Evolutionary conservation across 2,888 invertebrate genomes (phyloP).

Genomic region (Heteromurus nitidus): DNA sequence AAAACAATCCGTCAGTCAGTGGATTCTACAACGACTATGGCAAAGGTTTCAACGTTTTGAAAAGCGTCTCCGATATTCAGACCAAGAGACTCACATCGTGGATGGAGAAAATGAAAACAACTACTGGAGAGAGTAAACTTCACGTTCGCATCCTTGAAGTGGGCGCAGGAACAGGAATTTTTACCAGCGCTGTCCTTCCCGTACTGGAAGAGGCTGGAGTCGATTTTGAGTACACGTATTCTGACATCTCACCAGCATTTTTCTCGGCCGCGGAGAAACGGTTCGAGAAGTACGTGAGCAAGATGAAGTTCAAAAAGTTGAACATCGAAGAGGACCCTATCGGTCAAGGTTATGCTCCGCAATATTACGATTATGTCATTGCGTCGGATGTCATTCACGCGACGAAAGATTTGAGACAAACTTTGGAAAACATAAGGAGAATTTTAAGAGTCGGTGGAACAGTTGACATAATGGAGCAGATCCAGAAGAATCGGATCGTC

Average conservation of each 20-base stretch:
- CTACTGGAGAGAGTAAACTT: background rate
- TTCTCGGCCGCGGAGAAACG: conserved; percentile 22
- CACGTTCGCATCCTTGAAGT: conserved; percentile 32
- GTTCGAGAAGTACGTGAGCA: conserved; percentile 14
- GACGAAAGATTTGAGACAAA: conserved; percentile 36
- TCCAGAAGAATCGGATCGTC: background rate
- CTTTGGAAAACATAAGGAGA: conserved; percentile 38
- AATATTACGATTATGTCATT: conserved; percentile 44
- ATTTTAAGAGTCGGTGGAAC: conserved; percentile 32
- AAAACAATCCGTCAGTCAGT: background rate
- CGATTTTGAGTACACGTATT: conserved; percentile 31
- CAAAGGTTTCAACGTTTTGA: background rate
- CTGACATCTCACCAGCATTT: conserved; percentile 49
- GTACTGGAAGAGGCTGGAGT: background rate
- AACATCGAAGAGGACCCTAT: conserved; percentile 61
- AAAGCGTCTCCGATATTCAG: background rate
- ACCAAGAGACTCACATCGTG: background rate
- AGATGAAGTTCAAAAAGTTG: conserved; percentile 44
- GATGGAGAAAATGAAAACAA: background rate
- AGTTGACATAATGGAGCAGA: conserved; percentile 42
- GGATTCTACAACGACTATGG: conserved; percentile 21
- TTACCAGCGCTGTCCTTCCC: background rate
- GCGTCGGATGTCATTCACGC: conserved; percentile 53
- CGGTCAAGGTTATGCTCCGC: conserved; percentile 47
- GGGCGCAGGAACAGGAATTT: conserved; percentile 47